Percentiles rank a stretch among this genome's conserved stretches.
Conservation (phyloP, 2,797 vertebrate species). For the Poecile montanus region DNA sequence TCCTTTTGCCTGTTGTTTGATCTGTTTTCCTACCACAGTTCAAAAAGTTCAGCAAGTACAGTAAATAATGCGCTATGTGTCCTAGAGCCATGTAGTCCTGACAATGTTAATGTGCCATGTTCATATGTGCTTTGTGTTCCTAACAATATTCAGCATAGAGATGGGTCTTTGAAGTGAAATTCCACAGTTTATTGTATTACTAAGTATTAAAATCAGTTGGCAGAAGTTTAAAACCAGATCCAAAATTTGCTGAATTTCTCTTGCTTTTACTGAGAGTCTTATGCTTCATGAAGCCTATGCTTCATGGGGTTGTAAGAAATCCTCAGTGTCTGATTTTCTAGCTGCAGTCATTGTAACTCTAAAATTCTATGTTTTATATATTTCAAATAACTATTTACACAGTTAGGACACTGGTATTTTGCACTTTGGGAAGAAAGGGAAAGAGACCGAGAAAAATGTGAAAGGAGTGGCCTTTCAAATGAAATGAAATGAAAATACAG, state of each 20-base stretch:
- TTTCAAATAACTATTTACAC: neutral
- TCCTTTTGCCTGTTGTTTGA: slow-evolving; percentile 41
- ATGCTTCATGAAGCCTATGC: neutral
- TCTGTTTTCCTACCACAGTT: slow-evolving; percentile 22
- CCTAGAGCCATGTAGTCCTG: neutral
- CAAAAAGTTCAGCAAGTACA: neutral
- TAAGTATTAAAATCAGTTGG: neutral
- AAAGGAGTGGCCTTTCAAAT: neutral
- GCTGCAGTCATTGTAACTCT: neutral
- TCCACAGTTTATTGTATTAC: neutral
- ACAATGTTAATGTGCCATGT: neutral
- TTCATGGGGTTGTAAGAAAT: neutral
- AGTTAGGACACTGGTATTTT: neutral
- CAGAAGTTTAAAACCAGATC: neutral
- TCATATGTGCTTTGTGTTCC: neutral
- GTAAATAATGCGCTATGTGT: neutral
- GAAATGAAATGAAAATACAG: neutral
- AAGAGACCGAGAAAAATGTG: neutral
- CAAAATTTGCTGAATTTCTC: neutral
- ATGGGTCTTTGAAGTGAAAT: neutral
- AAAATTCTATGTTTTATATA: neutral
- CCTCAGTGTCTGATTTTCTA: neutral
- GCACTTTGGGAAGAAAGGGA: neutral
- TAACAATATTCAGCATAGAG: neutral
- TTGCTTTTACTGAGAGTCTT: neutral